Percentiles rank a stretch among this genome's conserved stretches.
Evolutionary conservation across 2,888 invertebrate species (phyloP).

Genomic region (Eilema depressum): DNA sequence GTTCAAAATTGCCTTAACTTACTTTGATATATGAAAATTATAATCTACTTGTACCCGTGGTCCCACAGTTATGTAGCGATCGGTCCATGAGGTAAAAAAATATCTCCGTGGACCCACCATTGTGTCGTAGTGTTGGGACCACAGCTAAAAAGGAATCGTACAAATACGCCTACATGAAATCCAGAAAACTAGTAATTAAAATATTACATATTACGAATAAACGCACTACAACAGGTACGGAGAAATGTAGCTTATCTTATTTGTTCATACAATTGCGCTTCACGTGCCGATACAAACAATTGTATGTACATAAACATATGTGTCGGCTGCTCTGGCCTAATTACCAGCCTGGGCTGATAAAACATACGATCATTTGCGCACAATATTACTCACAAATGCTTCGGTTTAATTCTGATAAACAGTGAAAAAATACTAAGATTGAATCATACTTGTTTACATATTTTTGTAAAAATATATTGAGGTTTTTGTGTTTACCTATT

Average conservation of each 20-base stretch:
- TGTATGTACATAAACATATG: background rate
- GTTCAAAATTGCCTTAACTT: no score
- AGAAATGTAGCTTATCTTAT: background rate
- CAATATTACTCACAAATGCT: background rate
- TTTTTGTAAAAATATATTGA: background rate
- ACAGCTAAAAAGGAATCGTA: no score
- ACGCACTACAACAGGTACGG: background rate
- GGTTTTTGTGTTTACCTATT: background rate
- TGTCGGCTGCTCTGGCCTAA: background rate
- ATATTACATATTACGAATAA: background rate
- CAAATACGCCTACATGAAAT: background rate
- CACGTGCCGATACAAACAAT: background rate
- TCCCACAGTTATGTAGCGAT: no score
- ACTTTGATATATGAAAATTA: no score
- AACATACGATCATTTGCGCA: background rate
- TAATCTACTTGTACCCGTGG: no score
- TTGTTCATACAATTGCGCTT: slow-evolving; percentile 8
- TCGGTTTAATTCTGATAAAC: background rate
- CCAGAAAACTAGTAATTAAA: background rate
- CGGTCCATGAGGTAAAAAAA: no score
- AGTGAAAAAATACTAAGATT: background rate
- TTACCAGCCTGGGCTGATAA: slow-evolving; percentile 1
- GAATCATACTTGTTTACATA: background rate
- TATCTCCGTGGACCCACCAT: no score
- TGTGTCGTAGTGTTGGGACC: no score